Base-by-base conservation (phyloP, 2,797 vertebrate genomes). In the Phalloptychus januarius region DNA sequence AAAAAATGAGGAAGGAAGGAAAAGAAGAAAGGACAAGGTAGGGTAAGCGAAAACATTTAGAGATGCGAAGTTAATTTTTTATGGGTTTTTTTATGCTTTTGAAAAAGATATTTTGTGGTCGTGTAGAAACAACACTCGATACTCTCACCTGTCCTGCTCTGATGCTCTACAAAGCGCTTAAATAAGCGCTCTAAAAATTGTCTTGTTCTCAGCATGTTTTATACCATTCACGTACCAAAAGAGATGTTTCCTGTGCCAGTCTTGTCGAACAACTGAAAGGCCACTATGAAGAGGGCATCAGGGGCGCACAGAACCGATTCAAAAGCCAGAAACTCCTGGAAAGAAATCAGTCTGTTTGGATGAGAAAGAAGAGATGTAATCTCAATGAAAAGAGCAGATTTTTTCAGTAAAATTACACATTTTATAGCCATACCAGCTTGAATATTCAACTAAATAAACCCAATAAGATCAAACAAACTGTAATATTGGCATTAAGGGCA, bases 231-330 rank as follows among this genome's bases (percentile, higher is more conserved):
- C 97, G 93, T 97, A 99, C 98, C 97, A 93, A 98, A 99, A 79
- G 98, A 97, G 92, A 99, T 95, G 94, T 97, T 96, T 85, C 97
- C 98, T 80, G 91, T 97, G 94, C 97, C 97, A 63, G 87, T 97
- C 95, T 97, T 98, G 96, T 98, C 98, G 93, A 98, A 99, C 91
- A 99, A 94, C 86, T 99, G 98, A 96, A 98, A 99, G 95, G 98
- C 97, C 93, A 99, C 97, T 91, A 99, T 95, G 94, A 97, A 99
- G 94, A 98, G 95, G 91, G 97, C 97, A 94, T 99, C 98, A 61
- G 98, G 97, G 89, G 97, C 97, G 92, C 98, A 99, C 20, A 99
- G 95, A 93, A 98, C 97, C 76, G 98, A 97, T 87, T 99, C 97
- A 96, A 98, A 98, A 86, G 98, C 97, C 97, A 96, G 92, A 95